A percentile compares a stretch with the other conserved stretches of the same genome.
phyloP scores from a whole-genome alignment of 2,888 invertebrate genomes.

The Mimachlamys varia region DNA sequence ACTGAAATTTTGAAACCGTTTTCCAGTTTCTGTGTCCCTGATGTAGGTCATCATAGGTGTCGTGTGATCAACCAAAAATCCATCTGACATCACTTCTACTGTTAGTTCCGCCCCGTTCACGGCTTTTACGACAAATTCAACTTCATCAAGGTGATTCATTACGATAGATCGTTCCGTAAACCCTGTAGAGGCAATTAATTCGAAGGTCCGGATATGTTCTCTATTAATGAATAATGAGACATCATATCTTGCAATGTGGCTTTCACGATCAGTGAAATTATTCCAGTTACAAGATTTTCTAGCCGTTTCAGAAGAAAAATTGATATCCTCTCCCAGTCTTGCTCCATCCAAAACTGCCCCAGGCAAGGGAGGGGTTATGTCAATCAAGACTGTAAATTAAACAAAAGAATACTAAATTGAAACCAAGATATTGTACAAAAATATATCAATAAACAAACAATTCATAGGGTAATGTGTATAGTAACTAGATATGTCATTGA shows the following conservation, averaged over 20 bases:
- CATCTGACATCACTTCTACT: constrained; percentile 55
- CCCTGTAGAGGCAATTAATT: constrained; percentile 44
- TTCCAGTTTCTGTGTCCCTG: constrained; percentile 47
- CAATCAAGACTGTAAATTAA: constrained; percentile 60
- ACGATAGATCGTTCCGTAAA: constrained; percentile 57
- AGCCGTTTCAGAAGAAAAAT: constrained; percentile 61
- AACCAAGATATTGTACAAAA: too few species aligned
- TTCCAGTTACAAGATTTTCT: constrained; percentile 57
- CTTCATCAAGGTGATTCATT: constrained; percentile 54
- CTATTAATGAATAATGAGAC: constrained; percentile 61
- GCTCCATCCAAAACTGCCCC: constrained; percentile 60
- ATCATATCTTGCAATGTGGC: constrained; percentile 58
- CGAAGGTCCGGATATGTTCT: constrained; percentile 56
- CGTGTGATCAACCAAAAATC: constrained; percentile 67
- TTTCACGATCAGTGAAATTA: constrained; percentile 62
- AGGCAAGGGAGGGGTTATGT: constrained; percentile 57
- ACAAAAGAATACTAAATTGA: neutral
- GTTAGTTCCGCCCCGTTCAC: constrained; percentile 65
- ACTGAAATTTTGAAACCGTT: constrained; percentile 55
- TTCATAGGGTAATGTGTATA: too few species aligned
- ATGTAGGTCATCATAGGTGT: constrained; percentile 57
- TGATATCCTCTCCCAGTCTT: constrained; percentile 47
- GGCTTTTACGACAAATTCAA: constrained; percentile 58
- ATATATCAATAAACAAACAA: too few species aligned
- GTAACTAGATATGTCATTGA: too few species aligned